Base-by-base conservation (phyloP, 92 coral and sea anemone species). In the Zoanthus solanderi region DNA sequence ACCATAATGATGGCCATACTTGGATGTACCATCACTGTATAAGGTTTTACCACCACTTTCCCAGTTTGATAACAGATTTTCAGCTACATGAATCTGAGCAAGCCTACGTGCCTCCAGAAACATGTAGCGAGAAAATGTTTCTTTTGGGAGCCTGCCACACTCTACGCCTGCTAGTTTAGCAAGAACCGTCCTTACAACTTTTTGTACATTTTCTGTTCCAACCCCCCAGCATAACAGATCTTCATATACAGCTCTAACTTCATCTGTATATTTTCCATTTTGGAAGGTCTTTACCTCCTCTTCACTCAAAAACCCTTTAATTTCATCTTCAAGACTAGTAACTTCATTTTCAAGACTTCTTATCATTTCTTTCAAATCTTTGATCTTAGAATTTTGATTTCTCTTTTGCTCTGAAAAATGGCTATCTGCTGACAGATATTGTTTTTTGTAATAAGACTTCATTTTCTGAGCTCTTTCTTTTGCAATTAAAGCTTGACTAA, bases 111-210 rank as follows among this genome's bases (percentile, higher is more conserved):
- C 89, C 4, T 76, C 89, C 7, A 86, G 57, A 74, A 74, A 75
- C 89, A 74, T 76, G 29, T 86, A 86, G 16, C 81, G n/a, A 17
- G 89, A 66, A 86, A 76, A 86, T 47, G 89, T 86, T n/a, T 17
- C 84, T 34, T 76, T 5, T 17, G 84, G 89, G 4, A 86, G 89
- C 84, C 89, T 86, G 4, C 45, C 68, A 58, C 60, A n/a, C 4
- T 57, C 73, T 10, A 85, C 71, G 7, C 83, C 74, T 37, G 69
- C 84, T 9, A 85, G 78, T 16, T 85, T 85, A 13, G 50, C 42
- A 8, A 56, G 17, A 53, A 85, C 83, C 3, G 11, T 0, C 2
- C 73, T 10, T 0, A 75, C 32, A 31, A 73, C 78, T 16, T 87
- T 85, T 68, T 85, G 65, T 0, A 85, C 84, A 75, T 85, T 85